Evolutionary conservation across 2,113 vertebrate species (phyloP).

Genomic region (Tupaia chinensis): DNA sequence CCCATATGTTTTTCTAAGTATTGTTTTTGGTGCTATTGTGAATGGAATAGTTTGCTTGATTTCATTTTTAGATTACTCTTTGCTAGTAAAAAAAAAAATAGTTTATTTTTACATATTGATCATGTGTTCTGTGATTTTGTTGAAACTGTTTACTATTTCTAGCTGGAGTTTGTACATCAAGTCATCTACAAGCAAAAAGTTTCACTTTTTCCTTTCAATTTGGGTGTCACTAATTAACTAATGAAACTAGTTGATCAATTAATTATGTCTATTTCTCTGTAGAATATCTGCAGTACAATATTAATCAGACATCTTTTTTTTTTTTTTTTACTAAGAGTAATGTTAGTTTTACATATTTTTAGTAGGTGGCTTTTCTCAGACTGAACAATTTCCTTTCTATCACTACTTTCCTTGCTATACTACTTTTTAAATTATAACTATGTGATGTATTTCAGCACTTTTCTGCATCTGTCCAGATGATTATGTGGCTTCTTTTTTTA

Average conservation of each 20-base stretch:
- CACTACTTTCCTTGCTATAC: neutral
- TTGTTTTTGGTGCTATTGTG: neutral
- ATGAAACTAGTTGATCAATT: neutral
- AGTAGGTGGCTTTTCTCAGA: neutral
- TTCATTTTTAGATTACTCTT: slow-evolving; percentile 49
- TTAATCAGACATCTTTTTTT: neutral
- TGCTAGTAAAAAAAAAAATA: neutral
- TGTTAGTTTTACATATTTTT: neutral
- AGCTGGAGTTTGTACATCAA: neutral
- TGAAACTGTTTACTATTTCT: neutral
- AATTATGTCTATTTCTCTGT: neutral
- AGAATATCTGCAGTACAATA: neutral
- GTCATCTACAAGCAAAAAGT: neutral
- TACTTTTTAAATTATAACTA: slow-evolving; percentile 17
- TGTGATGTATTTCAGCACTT: neutral
- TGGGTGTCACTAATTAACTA: neutral
- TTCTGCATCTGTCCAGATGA: neutral
- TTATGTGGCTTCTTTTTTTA: slow-evolving; percentile 1
- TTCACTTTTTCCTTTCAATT: neutral
- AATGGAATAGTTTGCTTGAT: slow-evolving; percentile 25
- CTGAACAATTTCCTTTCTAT: neutral
- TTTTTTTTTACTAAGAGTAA: neutral
- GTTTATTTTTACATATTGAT: slow-evolving; percentile 3
- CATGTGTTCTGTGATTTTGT: neutral
- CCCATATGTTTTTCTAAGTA: neutral